Evolutionary conservation across 2,113 vertebrate species (phyloP), one percentile per base, ranked within the genome.

Genomic region (Rhizomys pruinosus): DNA sequence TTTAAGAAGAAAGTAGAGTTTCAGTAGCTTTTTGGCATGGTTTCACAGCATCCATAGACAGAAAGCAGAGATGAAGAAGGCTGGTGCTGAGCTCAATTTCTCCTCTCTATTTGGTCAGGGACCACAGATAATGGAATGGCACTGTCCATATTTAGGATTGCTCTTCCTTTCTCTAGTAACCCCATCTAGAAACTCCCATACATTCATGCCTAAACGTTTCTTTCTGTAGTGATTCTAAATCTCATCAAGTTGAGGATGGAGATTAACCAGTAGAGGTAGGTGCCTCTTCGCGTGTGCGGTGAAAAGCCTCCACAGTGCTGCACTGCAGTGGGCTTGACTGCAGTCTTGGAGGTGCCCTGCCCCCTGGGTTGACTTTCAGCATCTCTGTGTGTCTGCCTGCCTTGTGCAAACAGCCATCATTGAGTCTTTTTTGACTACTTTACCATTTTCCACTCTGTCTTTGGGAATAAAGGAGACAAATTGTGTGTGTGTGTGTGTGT

Each of bases 391-490:
- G n/a, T n/a, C n/a, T n/a, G n/a, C 39, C 80, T 34, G 64, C 59
- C 57, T 29, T 69, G n/a, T 16, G 39, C 66, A n/a, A 73, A 15
- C 13, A 64, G 64, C 23, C 47, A 12, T 6, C 55, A 5, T 44
- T 22, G 55, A 44, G 71, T 22, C 13, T 42, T 34, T 66, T 79
- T 82, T 68, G 52, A 90, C 63, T 20, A 90, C 63, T 20, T 87
- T 93, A 57, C 87, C 72, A 37, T 88, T 87, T 82, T 22, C 69
- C 25, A 12, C 90, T 87, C 91, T 42, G 39, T 79, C 87, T 7
- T 63, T 66, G 84, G 27, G 13, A 76, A 76, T 10, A 39, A 20
- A 64, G 37, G 37, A 64, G 47, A 59, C 25, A 17, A 29, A 71
- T 63, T 19, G 23, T 42, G 23, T 79, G 52, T 25, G 32, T 37